These are phyloP conservation scores for Heliconius hermathena DNA, from an alignment of 1,140 invertebrate genomes.

Conservation along the genomic window DNA sequence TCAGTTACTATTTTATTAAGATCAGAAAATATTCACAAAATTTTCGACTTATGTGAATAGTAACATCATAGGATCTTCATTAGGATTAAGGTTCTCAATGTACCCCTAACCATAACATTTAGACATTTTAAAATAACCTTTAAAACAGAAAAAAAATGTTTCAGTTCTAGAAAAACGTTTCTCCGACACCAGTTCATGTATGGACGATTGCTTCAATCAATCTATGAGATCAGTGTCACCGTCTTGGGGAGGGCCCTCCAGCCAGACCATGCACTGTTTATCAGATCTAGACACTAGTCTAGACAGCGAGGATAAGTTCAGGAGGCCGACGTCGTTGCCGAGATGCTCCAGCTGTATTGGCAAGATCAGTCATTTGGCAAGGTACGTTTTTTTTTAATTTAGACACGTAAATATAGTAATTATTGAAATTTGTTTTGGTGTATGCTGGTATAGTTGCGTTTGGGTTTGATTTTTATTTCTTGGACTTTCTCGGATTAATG, in stretches of 20 bases:
- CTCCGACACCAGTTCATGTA: conserved; percentile 68
- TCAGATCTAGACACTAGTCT: conserved; percentile 68
- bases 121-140: too few relatives aligned
- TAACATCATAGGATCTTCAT: too few relatives aligned
- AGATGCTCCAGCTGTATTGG: conserved; percentile 89
- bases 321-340: conserved; percentile 81
- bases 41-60: too few relatives aligned
- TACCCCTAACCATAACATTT: too few relatives aligned
- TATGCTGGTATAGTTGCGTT: too few relatives aligned
- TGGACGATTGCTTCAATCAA: conserved; percentile 69
- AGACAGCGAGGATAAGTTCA: conserved; percentile 65
- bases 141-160: background rate
- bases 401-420: too few relatives aligned
- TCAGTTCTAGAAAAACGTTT: conserved; percentile 71
- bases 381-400: conserved; percentile 46
- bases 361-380: conserved; percentile 85
- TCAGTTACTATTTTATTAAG: too few relatives aligned
- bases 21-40: too few relatives aligned
- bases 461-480: too few relatives aligned
- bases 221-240: conserved; percentile 69
- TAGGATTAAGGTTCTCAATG: too few relatives aligned
- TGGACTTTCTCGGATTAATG: too few relatives aligned
- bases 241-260: conserved; percentile 61
- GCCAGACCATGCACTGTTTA: conserved; percentile 74
- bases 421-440: too few relatives aligned